phyloP scores from a whole-genome alignment of 30 jellyfish, hydroid and myxozoan genomes.

The Phacellophora camtschatica region DNA sequence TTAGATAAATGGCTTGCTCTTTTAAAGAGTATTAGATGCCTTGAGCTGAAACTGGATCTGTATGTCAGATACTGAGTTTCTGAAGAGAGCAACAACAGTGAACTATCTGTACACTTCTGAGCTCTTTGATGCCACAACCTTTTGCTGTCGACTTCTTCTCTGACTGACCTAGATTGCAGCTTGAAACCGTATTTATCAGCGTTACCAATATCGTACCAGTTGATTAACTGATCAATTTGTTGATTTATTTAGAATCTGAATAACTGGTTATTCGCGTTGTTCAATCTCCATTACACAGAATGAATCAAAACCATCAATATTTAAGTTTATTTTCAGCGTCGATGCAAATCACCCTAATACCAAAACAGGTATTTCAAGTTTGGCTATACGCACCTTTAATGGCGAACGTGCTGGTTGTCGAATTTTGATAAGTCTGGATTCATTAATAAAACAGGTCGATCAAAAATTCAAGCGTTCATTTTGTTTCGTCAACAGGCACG shows the following conservation, averaged over 20 bases:
- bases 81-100: not conserved
- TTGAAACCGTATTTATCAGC: not conserved
- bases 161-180: not conserved
- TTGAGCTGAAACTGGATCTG: not conserved
- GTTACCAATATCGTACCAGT: not conserved
- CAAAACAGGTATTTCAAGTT: not conserved
- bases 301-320: not conserved
- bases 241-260: not conserved
- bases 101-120: not conserved
- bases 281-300: too few species aligned
- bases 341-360: not conserved
- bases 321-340: not conserved
- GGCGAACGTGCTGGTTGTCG: not conserved
- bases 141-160: not conserved
- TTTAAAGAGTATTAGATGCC: slow-evolving; percentile 35
- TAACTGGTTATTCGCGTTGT: too few species aligned
- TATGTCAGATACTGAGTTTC: too few species aligned
- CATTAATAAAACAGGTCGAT: not conserved
- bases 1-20: slow-evolving; percentile 13
- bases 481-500: not conserved
- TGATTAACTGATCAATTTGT: too few species aligned
- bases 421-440: not conserved
- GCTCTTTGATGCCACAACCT: not conserved
- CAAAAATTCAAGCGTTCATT: not conserved
- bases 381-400: too few species aligned